A percentile compares a stretch with the other conserved stretches of the same genome.
Conservation (phyloP, 2,113 vertebrate species). For the Poeciliopsis turrubarensis region DNA sequence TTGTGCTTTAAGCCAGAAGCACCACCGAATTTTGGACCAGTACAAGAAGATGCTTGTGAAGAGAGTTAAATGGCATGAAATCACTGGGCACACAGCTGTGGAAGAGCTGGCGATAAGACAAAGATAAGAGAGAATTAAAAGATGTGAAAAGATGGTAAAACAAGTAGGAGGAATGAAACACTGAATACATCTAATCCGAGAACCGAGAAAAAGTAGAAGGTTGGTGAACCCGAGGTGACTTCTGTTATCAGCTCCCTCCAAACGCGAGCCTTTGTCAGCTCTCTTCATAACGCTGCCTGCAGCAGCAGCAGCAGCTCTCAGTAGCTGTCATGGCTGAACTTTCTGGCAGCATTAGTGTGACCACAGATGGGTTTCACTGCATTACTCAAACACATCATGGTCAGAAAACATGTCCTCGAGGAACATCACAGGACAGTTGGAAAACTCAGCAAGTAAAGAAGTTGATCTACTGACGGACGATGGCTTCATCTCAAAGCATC, state of each 20-base stretch:
- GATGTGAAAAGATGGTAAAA: neutral
- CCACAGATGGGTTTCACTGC: slow-evolving; percentile 26
- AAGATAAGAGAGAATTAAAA: slow-evolving; percentile 17
- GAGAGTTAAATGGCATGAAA: slow-evolving; percentile 42
- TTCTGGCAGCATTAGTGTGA: slow-evolving; percentile 28
- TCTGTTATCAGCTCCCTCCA: slow-evolving; percentile 10
- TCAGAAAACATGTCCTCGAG: slow-evolving; percentile 19
- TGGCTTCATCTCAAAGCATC: neutral
- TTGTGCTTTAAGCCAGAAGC: slow-evolving; percentile 21
- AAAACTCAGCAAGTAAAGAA: slow-evolving; percentile 10
- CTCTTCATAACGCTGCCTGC: slow-evolving; percentile 14
- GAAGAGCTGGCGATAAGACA: slow-evolving; percentile 2
- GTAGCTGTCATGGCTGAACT: slow-evolving; percentile 52
- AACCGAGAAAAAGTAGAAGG: slow-evolving; percentile 6
- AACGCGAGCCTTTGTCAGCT: slow-evolving; percentile 9
- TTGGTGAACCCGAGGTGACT: neutral
- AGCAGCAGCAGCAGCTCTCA: slow-evolving; percentile 23
- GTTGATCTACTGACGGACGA: neutral
- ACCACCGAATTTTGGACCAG: slow-evolving; percentile 21
- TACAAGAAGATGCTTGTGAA: slow-evolving; percentile 13
- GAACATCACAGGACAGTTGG: neutral
- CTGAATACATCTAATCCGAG: slow-evolving; percentile 11
- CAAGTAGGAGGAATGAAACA: slow-evolving; percentile 19
- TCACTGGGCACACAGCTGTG: slow-evolving; percentile 34
- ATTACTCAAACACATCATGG: slow-evolving; percentile 13